Evolutionary conservation across 2,888 invertebrate species (phyloP).

Genomic region (Cyaniris semiargus): DNA sequence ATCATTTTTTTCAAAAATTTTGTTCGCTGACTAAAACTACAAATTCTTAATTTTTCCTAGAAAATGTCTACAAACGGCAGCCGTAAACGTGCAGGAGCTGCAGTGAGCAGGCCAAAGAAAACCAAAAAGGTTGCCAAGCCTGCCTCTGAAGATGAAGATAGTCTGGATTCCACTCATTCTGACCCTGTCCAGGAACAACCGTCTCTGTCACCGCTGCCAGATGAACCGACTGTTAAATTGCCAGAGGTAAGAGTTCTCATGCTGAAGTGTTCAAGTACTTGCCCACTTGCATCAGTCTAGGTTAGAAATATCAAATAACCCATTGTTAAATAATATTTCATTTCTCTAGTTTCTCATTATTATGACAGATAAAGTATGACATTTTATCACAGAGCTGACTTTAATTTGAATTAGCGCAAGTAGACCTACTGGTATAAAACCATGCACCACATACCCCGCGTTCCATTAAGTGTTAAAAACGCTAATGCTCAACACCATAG

Average conservation of each 20-base stretch:
- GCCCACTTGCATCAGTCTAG: background rate
- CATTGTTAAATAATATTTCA: too few species aligned
- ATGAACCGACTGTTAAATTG: conserved; percentile 82
- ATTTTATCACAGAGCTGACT: too few species aligned
- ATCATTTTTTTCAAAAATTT: too few species aligned
- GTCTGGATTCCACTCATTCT: conserved; percentile 53
- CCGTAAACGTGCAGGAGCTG: conserved; percentile 48
- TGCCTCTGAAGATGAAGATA: conserved; percentile 61
- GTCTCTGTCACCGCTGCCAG: conserved; percentile 75
- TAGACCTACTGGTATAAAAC: too few species aligned
- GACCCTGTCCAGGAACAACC: conserved; percentile 51
- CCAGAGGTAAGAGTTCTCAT: conserved; percentile 73
- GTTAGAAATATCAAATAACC: too few species aligned
- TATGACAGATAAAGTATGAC: too few species aligned
- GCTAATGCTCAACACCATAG: too few species aligned
- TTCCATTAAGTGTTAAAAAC: too few species aligned
- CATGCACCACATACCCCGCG: too few species aligned
- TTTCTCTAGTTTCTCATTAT: too few species aligned
- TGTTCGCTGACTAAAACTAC: too few species aligned
- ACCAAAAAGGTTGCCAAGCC: conserved; percentile 53
- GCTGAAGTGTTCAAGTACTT: background rate
- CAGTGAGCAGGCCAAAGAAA: conserved; percentile 46
- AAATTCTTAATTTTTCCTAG: conserved; percentile 35
- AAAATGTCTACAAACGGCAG: conserved; percentile 50
- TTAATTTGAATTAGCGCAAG: too few species aligned